Conservation (phyloP, 1,140 invertebrate genomes). For the Drusus annulatus region DNA sequence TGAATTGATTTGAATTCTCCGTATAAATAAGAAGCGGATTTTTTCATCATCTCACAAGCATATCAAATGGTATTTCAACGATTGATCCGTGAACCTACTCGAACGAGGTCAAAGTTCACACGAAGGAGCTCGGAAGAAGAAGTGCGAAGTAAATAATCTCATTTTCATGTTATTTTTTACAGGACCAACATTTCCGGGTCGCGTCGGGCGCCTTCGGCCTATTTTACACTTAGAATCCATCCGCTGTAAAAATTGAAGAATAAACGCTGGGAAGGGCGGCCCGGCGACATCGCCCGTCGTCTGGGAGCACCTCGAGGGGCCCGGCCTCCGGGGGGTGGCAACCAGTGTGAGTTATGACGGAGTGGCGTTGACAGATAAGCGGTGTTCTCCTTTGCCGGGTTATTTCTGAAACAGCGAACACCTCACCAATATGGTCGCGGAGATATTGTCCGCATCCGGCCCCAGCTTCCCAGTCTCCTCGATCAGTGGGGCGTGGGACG, state of each 20-base stretch:
- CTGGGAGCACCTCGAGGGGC: neutral
- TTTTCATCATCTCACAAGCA: too few species aligned
- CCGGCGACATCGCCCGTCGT: conserved; percentile 26
- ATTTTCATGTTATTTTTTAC: conserved; percentile 5
- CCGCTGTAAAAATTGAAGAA: conserved; percentile 32
- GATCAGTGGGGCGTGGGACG: conserved; percentile 9
- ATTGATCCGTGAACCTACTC: too few species aligned
- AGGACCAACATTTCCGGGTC: conserved; percentile 5
- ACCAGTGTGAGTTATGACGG: conserved; percentile 45
- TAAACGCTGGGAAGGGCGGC: neutral
- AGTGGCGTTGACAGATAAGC: conserved; percentile 52
- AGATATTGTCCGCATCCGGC: conserved; percentile 24
- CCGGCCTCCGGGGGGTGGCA: neutral
- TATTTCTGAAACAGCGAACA: conserved; percentile 44
- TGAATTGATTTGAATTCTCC: too few species aligned
- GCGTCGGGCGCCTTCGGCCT: neutral
- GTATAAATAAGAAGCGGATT: too few species aligned
- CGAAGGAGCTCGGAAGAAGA: neutral
- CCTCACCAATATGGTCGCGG: conserved; percentile 30
- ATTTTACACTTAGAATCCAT: conserved; percentile 32
- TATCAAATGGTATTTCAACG: too few species aligned
- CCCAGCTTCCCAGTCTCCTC: neutral
- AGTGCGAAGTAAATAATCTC: conserved; percentile 1
- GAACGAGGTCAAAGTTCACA: too few species aligned
- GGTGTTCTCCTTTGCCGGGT: conserved; percentile 40